These are phyloP conservation scores for Drymonia ruficornis DNA, from an alignment of 2,888 invertebrate species.

Conservation along the genomic window DNA sequence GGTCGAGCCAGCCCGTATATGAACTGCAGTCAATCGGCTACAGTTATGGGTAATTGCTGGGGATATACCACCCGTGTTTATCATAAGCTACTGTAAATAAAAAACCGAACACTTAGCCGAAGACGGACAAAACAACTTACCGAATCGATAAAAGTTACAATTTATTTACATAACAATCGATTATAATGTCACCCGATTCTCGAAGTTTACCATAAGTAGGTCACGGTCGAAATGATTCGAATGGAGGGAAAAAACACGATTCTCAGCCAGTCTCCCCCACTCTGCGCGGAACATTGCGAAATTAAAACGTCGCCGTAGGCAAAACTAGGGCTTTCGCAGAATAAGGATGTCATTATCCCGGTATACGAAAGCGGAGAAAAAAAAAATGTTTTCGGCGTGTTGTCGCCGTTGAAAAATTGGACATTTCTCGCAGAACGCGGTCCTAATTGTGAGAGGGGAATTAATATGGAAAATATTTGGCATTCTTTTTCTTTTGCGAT, in stretches of 20 bases:
- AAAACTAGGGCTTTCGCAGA: conserved; percentile 52
- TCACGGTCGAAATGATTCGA: conserved; percentile 59
- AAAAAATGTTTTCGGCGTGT: conserved; percentile 32
- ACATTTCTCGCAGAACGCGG: conserved; percentile 27
- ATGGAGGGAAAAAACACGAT: conserved; percentile 51
- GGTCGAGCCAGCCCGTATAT: no score
- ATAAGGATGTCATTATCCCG: conserved; percentile 57
- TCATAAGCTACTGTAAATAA: neutral
- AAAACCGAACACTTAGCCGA: neutral
- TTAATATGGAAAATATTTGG: conserved; percentile 5
- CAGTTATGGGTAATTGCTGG: no score
- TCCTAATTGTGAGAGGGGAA: conserved; percentile 25
- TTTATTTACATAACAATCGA: conserved; percentile 18
- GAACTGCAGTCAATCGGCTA: no score
- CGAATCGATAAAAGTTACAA: conserved; percentile 13
- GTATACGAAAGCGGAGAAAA: conserved; percentile 17
- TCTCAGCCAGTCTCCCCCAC: conserved; percentile 34
- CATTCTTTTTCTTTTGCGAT: conserved; percentile 2
- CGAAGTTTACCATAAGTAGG: conserved; percentile 41
- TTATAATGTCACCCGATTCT: conserved; percentile 24
- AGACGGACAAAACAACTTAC: neutral
- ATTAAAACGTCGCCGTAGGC: conserved; percentile 64
- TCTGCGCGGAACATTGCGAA: conserved; percentile 41
- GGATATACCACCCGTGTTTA: no score
- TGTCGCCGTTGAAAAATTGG: conserved; percentile 33